phyloP scores from a whole-genome alignment of 2,888 invertebrate genomes.

The Microctonus hyperodae region DNA sequence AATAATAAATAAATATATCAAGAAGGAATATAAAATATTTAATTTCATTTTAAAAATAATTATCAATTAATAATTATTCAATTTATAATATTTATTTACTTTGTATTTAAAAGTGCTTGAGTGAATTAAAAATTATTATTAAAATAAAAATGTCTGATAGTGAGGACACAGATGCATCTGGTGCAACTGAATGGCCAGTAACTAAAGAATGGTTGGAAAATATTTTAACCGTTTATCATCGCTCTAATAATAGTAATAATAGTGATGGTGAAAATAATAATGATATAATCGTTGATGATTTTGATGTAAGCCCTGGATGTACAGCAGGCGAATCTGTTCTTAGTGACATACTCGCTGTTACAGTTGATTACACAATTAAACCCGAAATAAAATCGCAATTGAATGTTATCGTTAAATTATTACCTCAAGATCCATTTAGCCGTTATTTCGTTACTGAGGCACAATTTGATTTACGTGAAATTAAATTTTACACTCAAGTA shows the following conservation, averaged over 20 bases:
- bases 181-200: slow-evolving; percentile 65
- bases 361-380: slow-evolving; percentile 69
- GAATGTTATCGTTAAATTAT: slow-evolving; percentile 75
- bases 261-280: slow-evolving; percentile 41
- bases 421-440: slow-evolving; percentile 81
- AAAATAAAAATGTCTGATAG: slow-evolving; percentile 64
- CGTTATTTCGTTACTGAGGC: slow-evolving; percentile 82
- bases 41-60: not conserved
- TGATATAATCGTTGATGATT: slow-evolving; percentile 63
- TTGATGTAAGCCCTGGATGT: slow-evolving; percentile 68
- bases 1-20: not conserved
- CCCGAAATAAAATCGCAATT: slow-evolving; percentile 60
- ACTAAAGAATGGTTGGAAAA: slow-evolving; percentile 68
- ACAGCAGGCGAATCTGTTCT: slow-evolving; percentile 76
- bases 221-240: slow-evolving; percentile 65
- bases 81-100: not conserved
- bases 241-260: slow-evolving; percentile 38
- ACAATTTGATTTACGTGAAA: slow-evolving; percentile 82
- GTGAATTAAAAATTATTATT: no score
- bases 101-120: not conserved
- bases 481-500: slow-evolving; percentile 82
- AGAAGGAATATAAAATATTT: not conserved
- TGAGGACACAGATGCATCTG: slow-evolving; percentile 64
- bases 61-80: no score
- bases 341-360: slow-evolving; percentile 81